Base-by-base conservation (phyloP, 53 echinoderm and acorn worm genomes). In the Hippasteria phrygiana region DNA sequence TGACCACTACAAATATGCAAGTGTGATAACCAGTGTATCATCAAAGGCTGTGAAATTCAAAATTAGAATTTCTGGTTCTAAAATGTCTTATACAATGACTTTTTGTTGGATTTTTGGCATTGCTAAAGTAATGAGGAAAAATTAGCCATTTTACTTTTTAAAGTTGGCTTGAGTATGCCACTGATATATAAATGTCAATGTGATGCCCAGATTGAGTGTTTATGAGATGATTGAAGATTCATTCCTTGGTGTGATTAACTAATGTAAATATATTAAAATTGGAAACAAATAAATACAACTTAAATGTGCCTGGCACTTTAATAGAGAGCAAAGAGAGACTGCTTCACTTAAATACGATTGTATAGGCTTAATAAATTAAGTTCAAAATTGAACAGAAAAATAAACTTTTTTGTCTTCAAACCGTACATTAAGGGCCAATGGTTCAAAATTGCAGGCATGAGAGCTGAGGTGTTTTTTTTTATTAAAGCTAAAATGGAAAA, bases 281-380 rank as follows among this genome's bases (percentile, higher is more conserved):
- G 2, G 28, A 40, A 51, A 71, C 17, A 24, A 85, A 69, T 85
- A 51, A 85, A 69, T 70, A 71, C 70, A 70, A 85, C 46, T 40
- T 38, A 55, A 78, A 78, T 56, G 78, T 78, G 78, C 59, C 78
- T 37, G 20, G 55, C 78, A 47, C 78, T 55, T 26, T 48, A 50
- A 11, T 29, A 76, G 51, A 43, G 64, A 81, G 27, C 5, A 56
- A 56, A 29, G n/a, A n/a, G n/a, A n/a, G 12, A 55, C 26, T 31
- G n/a, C 29, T 11, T 75, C 27, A 63, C 63, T 81, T 85, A 69
- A 69, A 85, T 69, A 48, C 26, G 85, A 85, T 85, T 69, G 85
- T 69, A 85, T 54, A 85, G 85, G 85, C 38, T 5, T 53, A 85
- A 85, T 85, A 85, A 85, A 85, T 85, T 71, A 85, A 85, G 22